A percentile compares a stretch with the other conserved stretches of the same genome.
Evolutionary conservation across 2,888 invertebrate species (phyloP).

Genomic region (Cryptosula pallasiana): DNA sequence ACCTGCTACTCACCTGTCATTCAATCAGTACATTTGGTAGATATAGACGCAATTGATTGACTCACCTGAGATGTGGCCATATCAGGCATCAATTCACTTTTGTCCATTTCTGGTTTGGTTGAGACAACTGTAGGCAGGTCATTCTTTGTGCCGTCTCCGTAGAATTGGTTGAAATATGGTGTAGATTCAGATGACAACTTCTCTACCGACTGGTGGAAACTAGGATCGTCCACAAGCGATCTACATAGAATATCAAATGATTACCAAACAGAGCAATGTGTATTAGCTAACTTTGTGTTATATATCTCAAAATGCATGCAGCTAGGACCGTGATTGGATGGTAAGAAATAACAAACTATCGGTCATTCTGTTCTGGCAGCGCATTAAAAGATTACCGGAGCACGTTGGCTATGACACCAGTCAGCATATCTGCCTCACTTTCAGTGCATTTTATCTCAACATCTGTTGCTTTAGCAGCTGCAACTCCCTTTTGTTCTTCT

Average conservation of each 20-base stretch:
- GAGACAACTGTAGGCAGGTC: background rate
- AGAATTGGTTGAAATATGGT: slow-evolving; percentile 48
- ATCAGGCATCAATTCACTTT: background rate
- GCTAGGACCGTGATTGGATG: too few relatives aligned
- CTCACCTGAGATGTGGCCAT: background rate
- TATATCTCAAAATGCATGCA: too few relatives aligned
- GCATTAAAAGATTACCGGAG: too few relatives aligned
- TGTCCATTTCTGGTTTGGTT: background rate
- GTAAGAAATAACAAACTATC: too few relatives aligned
- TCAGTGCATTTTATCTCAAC: slow-evolving; percentile 31
- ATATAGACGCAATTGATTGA: too few relatives aligned
- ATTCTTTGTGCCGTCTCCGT: background rate
- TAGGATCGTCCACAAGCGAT: slow-evolving; percentile 45
- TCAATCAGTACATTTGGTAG: too few relatives aligned
- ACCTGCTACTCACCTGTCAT: too few relatives aligned
- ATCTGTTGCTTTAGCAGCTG: background rate
- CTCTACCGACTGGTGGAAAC: slow-evolving; percentile 42
- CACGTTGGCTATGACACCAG: slow-evolving; percentile 41
- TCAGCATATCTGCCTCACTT: slow-evolving; percentile 41
- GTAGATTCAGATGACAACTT: slow-evolving; percentile 42
- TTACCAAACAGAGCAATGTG: too few relatives aligned
- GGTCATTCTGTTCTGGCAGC: too few relatives aligned
- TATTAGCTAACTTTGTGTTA: too few relatives aligned
- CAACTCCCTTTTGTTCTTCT: background rate
- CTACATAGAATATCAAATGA: too few relatives aligned